phyloP scores from a whole-genome alignment of 2,888 invertebrate genomes.

The Boloria selene region DNA sequence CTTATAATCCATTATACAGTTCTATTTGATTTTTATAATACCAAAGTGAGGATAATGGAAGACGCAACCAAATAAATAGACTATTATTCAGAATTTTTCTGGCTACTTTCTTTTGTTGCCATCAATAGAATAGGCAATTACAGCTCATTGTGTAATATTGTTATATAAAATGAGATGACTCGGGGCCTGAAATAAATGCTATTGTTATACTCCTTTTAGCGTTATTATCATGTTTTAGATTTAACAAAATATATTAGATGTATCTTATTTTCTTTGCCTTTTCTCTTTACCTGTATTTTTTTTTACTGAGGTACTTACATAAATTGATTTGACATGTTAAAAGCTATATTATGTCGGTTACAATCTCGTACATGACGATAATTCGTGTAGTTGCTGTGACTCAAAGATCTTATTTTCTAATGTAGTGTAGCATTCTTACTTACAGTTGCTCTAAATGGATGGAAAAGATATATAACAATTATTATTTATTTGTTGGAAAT shows the following conservation, averaged over 20 bases:
- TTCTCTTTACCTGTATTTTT: no score
- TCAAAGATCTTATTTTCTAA: no score
- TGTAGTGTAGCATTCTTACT: no score
- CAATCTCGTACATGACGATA: no score
- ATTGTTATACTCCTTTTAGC: conserved; percentile 22
- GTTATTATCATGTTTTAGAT: neutral
- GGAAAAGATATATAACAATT: no score
- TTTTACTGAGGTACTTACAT: no score
- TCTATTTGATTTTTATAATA: conserved; percentile 20
- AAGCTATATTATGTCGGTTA: no score
- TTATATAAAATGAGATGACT: conserved; percentile 20
- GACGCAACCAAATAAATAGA: conserved; percentile 4
- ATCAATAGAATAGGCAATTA: conserved; percentile 30
- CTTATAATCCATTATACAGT: conserved; percentile 7
- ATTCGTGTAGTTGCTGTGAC: no score
- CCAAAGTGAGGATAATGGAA: conserved; percentile 9
- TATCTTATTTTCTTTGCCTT: neutral
- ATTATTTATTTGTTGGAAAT: no score
- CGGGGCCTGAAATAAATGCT: conserved; percentile 14
- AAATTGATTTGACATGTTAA: no score
- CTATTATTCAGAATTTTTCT: conserved; percentile 10
- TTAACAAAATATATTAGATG: neutral
- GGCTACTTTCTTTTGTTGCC: conserved; percentile 24
- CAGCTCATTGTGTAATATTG: conserved; percentile 14
- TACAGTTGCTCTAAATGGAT: no score